phyloP scores from a whole-genome alignment of 2,113 vertebrate genomes.

The Melanostigma gelatinosum region DNA sequence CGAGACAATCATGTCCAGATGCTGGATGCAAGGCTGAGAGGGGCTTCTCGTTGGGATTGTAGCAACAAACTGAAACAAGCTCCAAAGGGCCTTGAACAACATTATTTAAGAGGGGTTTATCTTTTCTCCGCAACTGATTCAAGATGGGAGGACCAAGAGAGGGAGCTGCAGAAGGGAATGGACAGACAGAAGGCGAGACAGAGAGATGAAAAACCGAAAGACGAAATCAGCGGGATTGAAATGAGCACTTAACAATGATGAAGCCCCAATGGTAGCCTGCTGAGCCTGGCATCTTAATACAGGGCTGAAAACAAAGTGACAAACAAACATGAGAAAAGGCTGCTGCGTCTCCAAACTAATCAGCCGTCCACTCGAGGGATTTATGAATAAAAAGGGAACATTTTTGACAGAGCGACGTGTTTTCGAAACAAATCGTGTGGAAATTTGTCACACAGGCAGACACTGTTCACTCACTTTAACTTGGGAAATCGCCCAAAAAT shows the following conservation, averaged over 20 bases:
- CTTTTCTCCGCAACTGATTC: slow-evolving; percentile 56
- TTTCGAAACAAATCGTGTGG: slow-evolving; percentile 56
- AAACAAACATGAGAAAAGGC: slow-evolving; percentile 70
- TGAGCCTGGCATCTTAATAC: slow-evolving; percentile 76
- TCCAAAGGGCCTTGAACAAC: slow-evolving; percentile 40
- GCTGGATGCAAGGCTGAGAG: slow-evolving; percentile 53
- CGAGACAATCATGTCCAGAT: slow-evolving; percentile 76
- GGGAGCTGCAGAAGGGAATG: neutral
- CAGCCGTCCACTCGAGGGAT: slow-evolving; percentile 70
- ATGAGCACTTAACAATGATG: slow-evolving; percentile 83
- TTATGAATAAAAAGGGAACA: slow-evolving; percentile 55
- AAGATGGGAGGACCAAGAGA: slow-evolving; percentile 50
- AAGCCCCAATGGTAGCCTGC: slow-evolving; percentile 71
- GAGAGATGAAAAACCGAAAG: slow-evolving; percentile 58
- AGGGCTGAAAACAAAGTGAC: slow-evolving; percentile 72
- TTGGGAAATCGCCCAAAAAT: slow-evolving; percentile 14
- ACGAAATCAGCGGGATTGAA: slow-evolving; percentile 75
- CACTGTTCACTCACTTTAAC: slow-evolving; percentile 20
- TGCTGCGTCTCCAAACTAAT: slow-evolving; percentile 70
- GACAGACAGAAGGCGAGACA: slow-evolving; percentile 30
- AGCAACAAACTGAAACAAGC: slow-evolving; percentile 54
- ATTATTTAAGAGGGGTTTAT: slow-evolving; percentile 61
- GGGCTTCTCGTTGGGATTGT: slow-evolving; percentile 55
- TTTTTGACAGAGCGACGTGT: slow-evolving; percentile 50
- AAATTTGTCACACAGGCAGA: slow-evolving; percentile 32